Evolutionary conservation across 2,888 invertebrate species (phyloP), one percentile per base, ranked within the genome.

Genomic region (Syrphus vitripennis): DNA sequence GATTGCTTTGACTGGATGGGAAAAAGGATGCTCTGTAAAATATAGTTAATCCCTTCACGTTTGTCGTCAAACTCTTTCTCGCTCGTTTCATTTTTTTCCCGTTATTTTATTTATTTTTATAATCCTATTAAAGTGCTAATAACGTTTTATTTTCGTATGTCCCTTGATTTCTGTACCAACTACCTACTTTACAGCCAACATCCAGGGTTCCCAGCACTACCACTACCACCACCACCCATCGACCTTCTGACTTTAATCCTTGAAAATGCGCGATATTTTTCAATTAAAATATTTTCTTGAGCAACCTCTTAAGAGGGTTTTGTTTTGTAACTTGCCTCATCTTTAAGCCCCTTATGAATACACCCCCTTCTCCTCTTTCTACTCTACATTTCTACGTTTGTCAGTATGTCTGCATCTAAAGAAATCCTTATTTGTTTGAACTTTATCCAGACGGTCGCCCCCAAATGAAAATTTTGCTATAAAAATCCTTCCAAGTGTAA

Each of bases 261-360:
- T 65, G 80, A 55, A 75, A 67, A 67, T 77, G 48, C 81, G 76
- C 84, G 76, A 76, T 84, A 84, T 84, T 81, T 84, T 84, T 76
- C 81, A 84, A 84, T 84, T 84, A 84, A 84, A 84, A 84, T 77
- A 84, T 81, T 84, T 81, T 81, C 83, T 84, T 84, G 29, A 42
- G 74, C 69, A 34, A 42, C 72, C 65, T 61, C 74, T 65, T 63
- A 69, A 57, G 78, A 74, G 78, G 63, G 57, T 71, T 45, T 83
- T 70, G 55, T 83, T 74, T 70, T 42, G 80, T 79, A 74, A 69
- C 21, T 70, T 50, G 42, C 48, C n/a, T 26, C 9, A 24, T 45
- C 6, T 7, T 37, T n/a, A n/a, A 50, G 24, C 4, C 61, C 59
- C 61, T 50, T 45, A 16, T 24, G 63, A 29, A 26, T 24, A 29